Conservation (phyloP, 2,113 vertebrate genomes). For the Sebastes schlegelii region DNA sequence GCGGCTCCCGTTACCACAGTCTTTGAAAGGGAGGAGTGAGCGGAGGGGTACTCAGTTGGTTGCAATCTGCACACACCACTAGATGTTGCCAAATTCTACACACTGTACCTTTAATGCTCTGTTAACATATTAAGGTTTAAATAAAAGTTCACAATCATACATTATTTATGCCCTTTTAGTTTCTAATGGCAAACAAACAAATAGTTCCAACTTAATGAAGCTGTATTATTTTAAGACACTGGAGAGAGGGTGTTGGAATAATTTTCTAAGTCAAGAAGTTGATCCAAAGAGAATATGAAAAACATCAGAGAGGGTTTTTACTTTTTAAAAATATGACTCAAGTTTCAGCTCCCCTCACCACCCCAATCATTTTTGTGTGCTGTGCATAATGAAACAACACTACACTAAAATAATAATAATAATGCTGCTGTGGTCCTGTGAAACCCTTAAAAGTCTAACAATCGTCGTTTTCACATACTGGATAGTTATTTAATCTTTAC, state of each 20-base stretch:
- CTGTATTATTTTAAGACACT: not conserved
- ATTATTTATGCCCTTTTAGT: not conserved
- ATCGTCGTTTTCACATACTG: not conserved
- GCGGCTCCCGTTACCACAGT: too few relatives aligned
- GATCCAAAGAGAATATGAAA: not conserved
- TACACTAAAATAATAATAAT: not conserved
- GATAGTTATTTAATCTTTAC: not conserved
- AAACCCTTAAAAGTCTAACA: not conserved
- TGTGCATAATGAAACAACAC: not conserved
- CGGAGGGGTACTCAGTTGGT: too few relatives aligned
- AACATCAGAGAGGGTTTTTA: not conserved
- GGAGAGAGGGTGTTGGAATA: not conserved
- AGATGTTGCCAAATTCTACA: too few relatives aligned
- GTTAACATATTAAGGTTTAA: not conserved
- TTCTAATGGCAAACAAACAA: not conserved
- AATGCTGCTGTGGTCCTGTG: not conserved
- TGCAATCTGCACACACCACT: too few relatives aligned
- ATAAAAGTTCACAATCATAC: not conserved
- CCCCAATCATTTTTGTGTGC: not conserved
- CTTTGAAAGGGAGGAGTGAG: too few relatives aligned
- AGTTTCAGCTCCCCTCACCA: not conserved
- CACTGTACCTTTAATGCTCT: not conserved
- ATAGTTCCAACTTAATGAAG: not conserved
- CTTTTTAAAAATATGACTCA: not conserved
- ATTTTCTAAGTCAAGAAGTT: not conserved